Percentiles rank a stretch among this genome's conserved stretches.
Conservation (phyloP, 2,797 vertebrate species). For the Cyclopterus lumpus region DNA sequence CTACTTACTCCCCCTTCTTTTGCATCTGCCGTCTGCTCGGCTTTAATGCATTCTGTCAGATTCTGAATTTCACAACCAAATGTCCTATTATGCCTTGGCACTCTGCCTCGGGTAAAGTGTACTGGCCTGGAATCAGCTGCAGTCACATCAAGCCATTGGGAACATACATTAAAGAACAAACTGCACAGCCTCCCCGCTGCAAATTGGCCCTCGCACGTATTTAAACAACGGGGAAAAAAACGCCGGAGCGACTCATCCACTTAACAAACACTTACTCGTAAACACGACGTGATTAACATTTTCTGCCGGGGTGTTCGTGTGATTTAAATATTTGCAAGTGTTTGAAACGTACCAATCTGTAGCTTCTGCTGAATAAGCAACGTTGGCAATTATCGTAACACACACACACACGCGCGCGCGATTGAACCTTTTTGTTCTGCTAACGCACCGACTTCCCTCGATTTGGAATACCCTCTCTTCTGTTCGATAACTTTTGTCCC, state of each 20-base stretch:
- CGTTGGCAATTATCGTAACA: constrained; percentile 9
- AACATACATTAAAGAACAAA: constrained; percentile 68
- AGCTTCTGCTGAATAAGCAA: constrained; percentile 51
- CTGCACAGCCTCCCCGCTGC: constrained; percentile 30
- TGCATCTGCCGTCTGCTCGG: constrained; percentile 74
- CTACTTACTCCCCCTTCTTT: constrained; percentile 58
- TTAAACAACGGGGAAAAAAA: constrained; percentile 49
- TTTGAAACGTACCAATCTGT: constrained; percentile 24
- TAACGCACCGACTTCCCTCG: not conserved
- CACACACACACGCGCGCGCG: too few species aligned
- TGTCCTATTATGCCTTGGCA: constrained; percentile 81
- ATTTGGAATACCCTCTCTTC: not conserved
- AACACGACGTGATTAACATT: constrained; percentile 66
- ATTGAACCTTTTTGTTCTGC: constrained; percentile 30
- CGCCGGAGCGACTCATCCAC: constrained; percentile 46
- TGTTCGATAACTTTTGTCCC: not conserved
- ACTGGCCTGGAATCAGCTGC: constrained; percentile 74
- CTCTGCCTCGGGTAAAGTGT: constrained; percentile 73
- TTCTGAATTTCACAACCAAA: constrained; percentile 81
- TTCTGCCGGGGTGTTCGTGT: constrained; percentile 38
- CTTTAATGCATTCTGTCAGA: constrained; percentile 85
- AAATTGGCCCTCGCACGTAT: constrained; percentile 59
- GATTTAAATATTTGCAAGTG: constrained; percentile 57
- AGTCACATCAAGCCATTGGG: constrained; percentile 69
- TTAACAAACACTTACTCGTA: constrained; percentile 70